phyloP scores from a whole-genome alignment of 2,797 vertebrate genomes.

The Mus caroli region DNA sequence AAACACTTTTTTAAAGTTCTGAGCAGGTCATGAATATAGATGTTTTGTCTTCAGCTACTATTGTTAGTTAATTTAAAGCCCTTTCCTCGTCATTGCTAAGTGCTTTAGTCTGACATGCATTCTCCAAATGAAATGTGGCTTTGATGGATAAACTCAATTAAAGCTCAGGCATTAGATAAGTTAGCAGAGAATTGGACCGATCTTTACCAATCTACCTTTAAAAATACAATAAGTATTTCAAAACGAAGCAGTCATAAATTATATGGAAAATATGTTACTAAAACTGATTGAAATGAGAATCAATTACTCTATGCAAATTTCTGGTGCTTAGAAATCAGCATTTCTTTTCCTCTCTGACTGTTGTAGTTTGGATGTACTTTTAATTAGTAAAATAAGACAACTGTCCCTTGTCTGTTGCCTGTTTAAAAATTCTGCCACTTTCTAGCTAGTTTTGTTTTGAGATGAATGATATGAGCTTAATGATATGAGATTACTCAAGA shows the following conservation, averaged over 20 bases:
- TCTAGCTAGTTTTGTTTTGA: conserved; percentile 37
- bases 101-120: conserved; percentile 81
- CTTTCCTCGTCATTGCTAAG: conserved; percentile 81
- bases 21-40: conserved; percentile 76
- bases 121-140: conserved; percentile 86
- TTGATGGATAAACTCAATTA: conserved; percentile 91
- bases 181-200: conserved; percentile 84
- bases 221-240: conserved; percentile 87
- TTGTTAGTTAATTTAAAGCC: conserved; percentile 88
- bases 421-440: neutral
- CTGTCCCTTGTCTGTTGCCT: neutral
- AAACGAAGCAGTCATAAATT: conserved; percentile 86
- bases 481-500: neutral
- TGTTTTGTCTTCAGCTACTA: conserved; percentile 81
- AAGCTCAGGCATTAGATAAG: conserved; percentile 86
- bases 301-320: conserved; percentile 83
- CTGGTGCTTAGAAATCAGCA: conserved; percentile 57
- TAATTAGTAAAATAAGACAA: conserved; percentile 63
- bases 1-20: conserved; percentile 71
- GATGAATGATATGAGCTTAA: conserved; percentile 12
- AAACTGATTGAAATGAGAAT: conserved; percentile 81
- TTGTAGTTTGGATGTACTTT: conserved; percentile 58
- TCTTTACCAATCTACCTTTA: conserved; percentile 87
- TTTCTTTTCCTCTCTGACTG: conserved; percentile 69
- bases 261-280: conserved; percentile 77